Evolutionary conservation across 2,888 invertebrate species (phyloP).

Genomic region (Xestoiulus laeticollis): DNA sequence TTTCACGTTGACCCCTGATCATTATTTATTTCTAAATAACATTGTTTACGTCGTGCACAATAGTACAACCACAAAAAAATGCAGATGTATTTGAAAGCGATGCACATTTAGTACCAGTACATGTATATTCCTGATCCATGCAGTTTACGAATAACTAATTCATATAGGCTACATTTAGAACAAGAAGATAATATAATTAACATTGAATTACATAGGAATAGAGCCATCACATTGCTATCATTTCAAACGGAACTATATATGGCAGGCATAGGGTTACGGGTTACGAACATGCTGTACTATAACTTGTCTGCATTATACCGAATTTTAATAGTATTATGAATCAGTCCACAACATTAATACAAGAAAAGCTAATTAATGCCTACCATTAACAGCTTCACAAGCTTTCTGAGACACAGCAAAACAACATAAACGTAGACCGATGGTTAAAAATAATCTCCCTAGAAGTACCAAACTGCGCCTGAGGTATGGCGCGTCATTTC

Average conservation of each 20-base stretch:
- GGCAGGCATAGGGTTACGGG: too few species aligned
- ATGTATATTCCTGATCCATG: not conserved
- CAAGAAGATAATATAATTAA: not conserved
- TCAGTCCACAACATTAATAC: not conserved
- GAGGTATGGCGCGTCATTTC: too few species aligned
- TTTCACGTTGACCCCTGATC: too few species aligned
- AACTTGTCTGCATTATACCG: not conserved
- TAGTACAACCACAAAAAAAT: not conserved
- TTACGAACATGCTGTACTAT: too few species aligned
- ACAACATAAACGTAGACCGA: not conserved
- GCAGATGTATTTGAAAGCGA: not conserved
- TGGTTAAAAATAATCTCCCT: not conserved
- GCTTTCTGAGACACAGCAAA: not conserved
- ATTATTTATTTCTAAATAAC: too few species aligned
- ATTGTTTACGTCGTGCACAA: not conserved
- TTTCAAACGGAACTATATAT: not conserved
- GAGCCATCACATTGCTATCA: not conserved
- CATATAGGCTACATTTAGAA: not conserved
- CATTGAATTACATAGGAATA: not conserved
- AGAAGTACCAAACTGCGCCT: too few species aligned
- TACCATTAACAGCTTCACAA: not conserved
- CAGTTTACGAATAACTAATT: not conserved
- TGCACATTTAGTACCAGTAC: not conserved
- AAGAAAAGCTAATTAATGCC: not conserved
- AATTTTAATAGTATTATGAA: not conserved